Evolutionary conservation across 2,113 vertebrate species (phyloP).

Genomic region (Peucedramus taeniatus): DNA sequence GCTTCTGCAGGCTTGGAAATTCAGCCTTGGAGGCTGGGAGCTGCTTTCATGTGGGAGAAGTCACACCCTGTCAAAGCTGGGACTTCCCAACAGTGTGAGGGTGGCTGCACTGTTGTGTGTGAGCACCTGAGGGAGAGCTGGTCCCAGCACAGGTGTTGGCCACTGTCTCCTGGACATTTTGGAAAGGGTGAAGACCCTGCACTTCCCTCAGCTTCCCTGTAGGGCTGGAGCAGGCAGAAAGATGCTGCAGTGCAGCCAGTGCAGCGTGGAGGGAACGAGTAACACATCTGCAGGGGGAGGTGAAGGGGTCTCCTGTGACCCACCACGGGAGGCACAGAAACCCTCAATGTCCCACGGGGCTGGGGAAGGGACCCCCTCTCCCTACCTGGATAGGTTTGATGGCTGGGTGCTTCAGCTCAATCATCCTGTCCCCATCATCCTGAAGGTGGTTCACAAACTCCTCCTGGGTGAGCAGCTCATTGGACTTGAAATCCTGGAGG

Average conservation of each 20-base stretch:
- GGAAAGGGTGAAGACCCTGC: not conserved
- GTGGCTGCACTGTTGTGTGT: not conserved
- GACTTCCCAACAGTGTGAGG: not conserved
- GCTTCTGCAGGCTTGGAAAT: not conserved
- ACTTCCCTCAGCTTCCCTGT: not conserved
- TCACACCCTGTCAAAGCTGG: not conserved
- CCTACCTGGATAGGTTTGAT: constrained; percentile 82
- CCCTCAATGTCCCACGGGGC: not conserved
- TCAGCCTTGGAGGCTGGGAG: not conserved
- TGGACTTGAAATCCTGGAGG: constrained; percentile 88
- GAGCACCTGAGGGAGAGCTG: not conserved
- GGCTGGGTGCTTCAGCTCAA: constrained; percentile 89
- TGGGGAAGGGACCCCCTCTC: not conserved
- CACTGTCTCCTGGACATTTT: not conserved
- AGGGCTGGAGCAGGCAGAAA: not conserved
- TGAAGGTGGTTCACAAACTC: constrained; percentile 86
- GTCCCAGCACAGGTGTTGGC: not conserved
- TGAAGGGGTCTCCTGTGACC: not conserved
- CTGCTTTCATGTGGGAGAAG: not conserved
- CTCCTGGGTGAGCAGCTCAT: constrained; percentile 87
- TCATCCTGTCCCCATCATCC: constrained; percentile 89
- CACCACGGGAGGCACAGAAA: not conserved
- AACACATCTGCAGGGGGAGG: not conserved
- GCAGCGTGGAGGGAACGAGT: not conserved
- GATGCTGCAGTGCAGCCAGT: not conserved